Base-by-base conservation (phyloP, 2,888 invertebrate genomes). In the Tetrapedia diversipes region DNA sequence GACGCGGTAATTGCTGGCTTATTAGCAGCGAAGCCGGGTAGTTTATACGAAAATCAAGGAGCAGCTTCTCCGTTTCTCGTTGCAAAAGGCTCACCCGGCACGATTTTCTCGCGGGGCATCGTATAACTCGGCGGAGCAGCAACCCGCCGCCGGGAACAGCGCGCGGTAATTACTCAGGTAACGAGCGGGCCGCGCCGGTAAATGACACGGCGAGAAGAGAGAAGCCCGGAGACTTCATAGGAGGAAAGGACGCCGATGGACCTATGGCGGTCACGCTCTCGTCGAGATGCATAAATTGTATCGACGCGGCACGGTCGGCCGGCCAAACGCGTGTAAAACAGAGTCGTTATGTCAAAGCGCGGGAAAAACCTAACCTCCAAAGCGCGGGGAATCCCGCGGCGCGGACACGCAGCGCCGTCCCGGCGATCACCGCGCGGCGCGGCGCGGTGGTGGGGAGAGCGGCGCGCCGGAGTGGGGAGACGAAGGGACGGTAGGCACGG, bases 401-500 rank as follows among this genome's bases (percentile, higher is more conserved):
- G 75, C 69, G 73, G 74, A 78, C 72, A 72, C 72, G 65, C n/a
- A n/a, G n/a, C n/a, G n/a, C n/a, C n/a, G n/a, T n/a, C n/a, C n/a
- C n/a, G n/a, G n/a, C n/a, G n/a, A n/a, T n/a, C n/a, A n/a, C n/a
- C n/a, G n/a, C n/a, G n/a, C n/a, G n/a, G n/a, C n/a, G n/a, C n/a
- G n/a, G n/a, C n/a, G n/a, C n/a, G n/a, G n/a, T n/a, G n/a, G n/a
- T n/a, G n/a, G n/a, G n/a, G n/a, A n/a, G n/a, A n/a, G n/a, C n/a
- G n/a, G n/a, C n/a, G n/a, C n/a, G n/a, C n/a, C 53, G 45, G 22
- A 16, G 34, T 27, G 24, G 67, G 53, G 45, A 63, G 73, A 65
- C 67, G 60, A 82, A 79, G 86, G 84, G 88, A 39, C 61, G 66
- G 87, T 92, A 92, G 92, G 92, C 92, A 92, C 92, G 90, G 92